These are phyloP conservation scores for Crotalus horridus DNA, from an alignment of 2,113 vertebrate genomes.

Conservation along the genomic window DNA sequence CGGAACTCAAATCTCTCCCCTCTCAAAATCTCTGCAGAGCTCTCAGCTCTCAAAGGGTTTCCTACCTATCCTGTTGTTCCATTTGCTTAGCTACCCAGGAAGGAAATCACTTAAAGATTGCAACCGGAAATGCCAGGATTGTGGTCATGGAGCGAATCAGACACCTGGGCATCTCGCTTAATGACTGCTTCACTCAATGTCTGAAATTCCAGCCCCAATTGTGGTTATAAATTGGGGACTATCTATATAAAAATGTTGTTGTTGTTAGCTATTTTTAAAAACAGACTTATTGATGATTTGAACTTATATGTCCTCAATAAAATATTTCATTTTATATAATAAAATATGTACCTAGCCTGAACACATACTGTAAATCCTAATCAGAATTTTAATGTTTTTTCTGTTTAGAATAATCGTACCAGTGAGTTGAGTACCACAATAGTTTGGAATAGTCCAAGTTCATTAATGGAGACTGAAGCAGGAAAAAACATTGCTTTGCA, in stretches of 20 bases:
- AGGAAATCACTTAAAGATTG: neutral
- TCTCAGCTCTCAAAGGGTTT: neutral
- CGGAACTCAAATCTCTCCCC: neutral
- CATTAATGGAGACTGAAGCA: slow-evolving; percentile 61
- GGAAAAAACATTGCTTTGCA: slow-evolving; percentile 41
- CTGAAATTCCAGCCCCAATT: neutral
- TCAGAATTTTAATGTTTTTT: neutral
- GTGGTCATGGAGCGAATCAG: neutral
- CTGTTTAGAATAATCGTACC: slow-evolving; percentile 71
- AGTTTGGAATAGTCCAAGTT: slow-evolving; percentile 81
- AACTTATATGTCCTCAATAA: neutral
- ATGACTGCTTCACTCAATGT: neutral
- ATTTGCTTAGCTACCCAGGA: neutral
- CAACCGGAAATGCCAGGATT: neutral
- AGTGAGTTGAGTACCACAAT: slow-evolving; percentile 88
- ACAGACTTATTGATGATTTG: neutral
- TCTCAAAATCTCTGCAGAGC: neutral
- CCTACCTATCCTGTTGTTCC: neutral
- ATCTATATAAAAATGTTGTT: neutral
- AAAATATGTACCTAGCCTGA: neutral
- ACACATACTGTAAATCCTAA: neutral
- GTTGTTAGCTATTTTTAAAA: neutral
- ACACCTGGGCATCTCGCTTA: neutral
- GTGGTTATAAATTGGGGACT: neutral
- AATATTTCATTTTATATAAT: neutral